Conservation (phyloP, 2,113 vertebrate species). For the Bagarius yarrelli region DNA sequence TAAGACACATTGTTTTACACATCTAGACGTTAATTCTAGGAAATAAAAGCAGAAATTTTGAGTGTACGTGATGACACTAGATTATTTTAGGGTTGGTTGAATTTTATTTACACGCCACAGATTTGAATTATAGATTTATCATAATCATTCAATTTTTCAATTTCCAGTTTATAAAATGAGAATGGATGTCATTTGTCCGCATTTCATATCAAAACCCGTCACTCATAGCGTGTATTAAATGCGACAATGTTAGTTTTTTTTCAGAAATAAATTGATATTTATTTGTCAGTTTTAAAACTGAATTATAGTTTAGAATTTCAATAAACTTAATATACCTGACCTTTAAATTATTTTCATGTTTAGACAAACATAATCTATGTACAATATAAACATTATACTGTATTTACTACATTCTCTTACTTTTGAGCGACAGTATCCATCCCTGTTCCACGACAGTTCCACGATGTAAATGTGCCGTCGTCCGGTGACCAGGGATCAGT, state of each 20-base stretch:
- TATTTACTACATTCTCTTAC: background rate
- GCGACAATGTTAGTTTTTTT: background rate
- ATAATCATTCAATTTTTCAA: background rate
- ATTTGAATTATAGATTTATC: background rate
- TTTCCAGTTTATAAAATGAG: background rate
- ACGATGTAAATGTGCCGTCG: background rate
- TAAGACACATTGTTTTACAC: too few species aligned
- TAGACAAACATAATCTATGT: background rate
- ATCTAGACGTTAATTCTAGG: too few species aligned
- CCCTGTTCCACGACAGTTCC: background rate
- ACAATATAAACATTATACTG: too few species aligned
- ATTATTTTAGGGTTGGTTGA: constrained; percentile 17
- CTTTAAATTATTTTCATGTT: background rate
- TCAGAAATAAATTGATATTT: background rate
- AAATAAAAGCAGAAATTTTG: constrained; percentile 41
- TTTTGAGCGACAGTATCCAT: background rate
- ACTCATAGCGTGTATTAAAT: background rate
- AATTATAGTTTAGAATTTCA: background rate
- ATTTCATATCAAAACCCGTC: background rate
- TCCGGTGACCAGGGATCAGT: background rate
- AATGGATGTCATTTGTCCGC: background rate
- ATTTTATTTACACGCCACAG: background rate
- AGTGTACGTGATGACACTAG: constrained; percentile 61
- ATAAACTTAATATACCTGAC: background rate
- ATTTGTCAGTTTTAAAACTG: background rate